Evolutionary conservation across 2,113 vertebrate genomes (phyloP).

Genomic region (Arenaria interpres): DNA sequence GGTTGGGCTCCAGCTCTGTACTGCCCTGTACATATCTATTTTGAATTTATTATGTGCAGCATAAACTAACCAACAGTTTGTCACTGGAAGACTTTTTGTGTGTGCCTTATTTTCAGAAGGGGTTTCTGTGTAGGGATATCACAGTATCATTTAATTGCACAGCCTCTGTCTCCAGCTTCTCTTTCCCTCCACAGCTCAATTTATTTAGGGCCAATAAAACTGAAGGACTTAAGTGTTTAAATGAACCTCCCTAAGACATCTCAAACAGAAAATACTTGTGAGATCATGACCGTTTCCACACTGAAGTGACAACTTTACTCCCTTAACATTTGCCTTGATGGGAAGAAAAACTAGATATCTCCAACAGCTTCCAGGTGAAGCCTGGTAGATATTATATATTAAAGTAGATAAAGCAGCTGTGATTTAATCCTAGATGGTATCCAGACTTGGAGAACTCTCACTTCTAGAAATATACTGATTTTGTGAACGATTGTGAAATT

Average conservation of each 20-base stretch:
- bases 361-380: not conserved
- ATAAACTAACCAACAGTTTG: not conserved
- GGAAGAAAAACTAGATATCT: not conserved
- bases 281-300: not conserved
- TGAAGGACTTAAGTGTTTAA: not conserved
- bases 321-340: not conserved
- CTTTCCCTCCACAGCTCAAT: not conserved
- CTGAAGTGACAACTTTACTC: not conserved
- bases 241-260: not conserved
- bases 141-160: not conserved
- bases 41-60: not conserved
- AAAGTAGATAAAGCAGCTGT: not conserved
- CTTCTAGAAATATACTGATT: not conserved
- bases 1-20: not conserved
- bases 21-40: not conserved
- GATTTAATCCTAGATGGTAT: not conserved
- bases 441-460: not conserved
- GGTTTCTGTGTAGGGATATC: not conserved
- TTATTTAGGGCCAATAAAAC: not conserved
- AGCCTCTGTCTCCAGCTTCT: not conserved
- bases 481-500: not conserved
- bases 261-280: not conserved
- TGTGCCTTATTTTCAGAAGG: not conserved
- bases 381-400: not conserved
- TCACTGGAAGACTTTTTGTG: not conserved